phyloP scores from a whole-genome alignment of 2,797 vertebrate species.

The Mormyrus hasselquistii region DNA sequence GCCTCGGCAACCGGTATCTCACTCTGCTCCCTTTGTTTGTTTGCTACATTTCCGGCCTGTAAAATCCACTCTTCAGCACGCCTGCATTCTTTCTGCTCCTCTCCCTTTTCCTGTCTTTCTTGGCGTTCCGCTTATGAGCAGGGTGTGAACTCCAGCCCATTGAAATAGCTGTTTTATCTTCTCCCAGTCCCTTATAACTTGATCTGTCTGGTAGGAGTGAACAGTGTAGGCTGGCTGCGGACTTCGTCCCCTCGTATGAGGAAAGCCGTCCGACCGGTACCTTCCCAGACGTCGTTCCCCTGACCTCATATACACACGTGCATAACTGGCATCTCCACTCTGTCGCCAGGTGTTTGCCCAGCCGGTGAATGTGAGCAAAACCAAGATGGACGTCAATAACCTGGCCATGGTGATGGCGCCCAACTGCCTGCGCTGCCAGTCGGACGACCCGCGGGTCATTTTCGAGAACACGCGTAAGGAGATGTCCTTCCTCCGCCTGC shows the following conservation, averaged over 20 bases:
- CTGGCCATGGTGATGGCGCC: slow-evolving; percentile 78
- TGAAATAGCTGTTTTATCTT: background rate
- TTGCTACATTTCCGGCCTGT: background rate
- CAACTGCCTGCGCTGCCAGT: slow-evolving; percentile 73
- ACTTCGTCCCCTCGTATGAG: background rate
- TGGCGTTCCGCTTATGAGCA: background rate
- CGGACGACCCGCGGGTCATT: slow-evolving; percentile 67
- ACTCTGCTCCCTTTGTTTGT: background rate
- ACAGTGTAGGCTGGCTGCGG: background rate
- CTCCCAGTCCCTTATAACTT: background rate
- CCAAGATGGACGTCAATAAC: slow-evolving; percentile 78
- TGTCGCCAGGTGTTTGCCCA: slow-evolving; percentile 65
- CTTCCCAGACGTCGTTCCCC: background rate
- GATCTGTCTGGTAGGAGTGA: background rate
- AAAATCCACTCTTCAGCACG: background rate
- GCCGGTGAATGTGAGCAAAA: slow-evolving; percentile 70
- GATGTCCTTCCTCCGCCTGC: slow-evolving; percentile 72
- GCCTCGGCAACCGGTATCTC: background rate
- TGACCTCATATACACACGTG: background rate
- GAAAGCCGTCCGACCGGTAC: background rate
- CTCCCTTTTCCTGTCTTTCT: background rate
- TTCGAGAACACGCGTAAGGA: slow-evolving; percentile 75
- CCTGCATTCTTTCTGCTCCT: background rate
- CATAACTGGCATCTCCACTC: background rate
- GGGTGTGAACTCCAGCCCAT: background rate